Conservation (phyloP, 1,140 invertebrate genomes). For the Zaprionus lachaisei region DNA sequence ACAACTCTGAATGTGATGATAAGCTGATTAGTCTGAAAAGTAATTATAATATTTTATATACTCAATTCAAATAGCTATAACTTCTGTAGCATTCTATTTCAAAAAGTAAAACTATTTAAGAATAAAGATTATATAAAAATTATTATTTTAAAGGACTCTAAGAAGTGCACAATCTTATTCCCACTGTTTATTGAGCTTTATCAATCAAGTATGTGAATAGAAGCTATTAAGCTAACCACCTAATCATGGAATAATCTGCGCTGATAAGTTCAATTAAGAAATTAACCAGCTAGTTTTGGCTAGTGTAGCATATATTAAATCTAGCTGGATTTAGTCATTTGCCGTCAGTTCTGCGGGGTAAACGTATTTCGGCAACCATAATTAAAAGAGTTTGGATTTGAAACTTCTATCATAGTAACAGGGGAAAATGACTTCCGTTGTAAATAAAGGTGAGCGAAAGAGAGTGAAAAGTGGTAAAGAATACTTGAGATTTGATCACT, state of each 20-base stretch:
- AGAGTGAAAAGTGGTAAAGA: not conserved
- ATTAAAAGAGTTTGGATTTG: too few relatives aligned
- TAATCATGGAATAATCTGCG: constrained; percentile 35
- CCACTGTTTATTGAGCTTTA: too few relatives aligned
- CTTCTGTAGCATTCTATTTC: constrained; percentile 5
- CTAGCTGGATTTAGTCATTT: constrained; percentile 16
- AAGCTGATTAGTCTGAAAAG: not conserved
- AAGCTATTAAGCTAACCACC: not conserved
- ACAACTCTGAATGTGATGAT: too few relatives aligned
- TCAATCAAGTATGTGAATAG: too few relatives aligned
- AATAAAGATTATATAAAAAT: not conserved
- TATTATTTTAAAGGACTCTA: too few relatives aligned
- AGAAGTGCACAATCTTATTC: too few relatives aligned
- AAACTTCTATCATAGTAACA: not conserved
- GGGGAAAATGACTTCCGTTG: constrained; percentile 21
- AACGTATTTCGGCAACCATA: constrained; percentile 4
- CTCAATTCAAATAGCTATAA: constrained; percentile 8
- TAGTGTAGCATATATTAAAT: not conserved
- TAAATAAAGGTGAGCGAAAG: constrained; percentile 18
- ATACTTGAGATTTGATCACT: too few relatives aligned
- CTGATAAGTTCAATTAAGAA: constrained; percentile 28
- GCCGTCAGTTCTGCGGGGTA: not conserved
- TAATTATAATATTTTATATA: constrained; percentile 13
- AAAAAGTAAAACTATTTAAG: not conserved
- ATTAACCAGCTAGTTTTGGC: not conserved